Percentiles rank a stretch among this genome's conserved stretches.
These are phyloP conservation scores for Spondyliosoma cantharus DNA, from an alignment of 2,797 vertebrate genomes.

Conservation along the genomic window DNA sequence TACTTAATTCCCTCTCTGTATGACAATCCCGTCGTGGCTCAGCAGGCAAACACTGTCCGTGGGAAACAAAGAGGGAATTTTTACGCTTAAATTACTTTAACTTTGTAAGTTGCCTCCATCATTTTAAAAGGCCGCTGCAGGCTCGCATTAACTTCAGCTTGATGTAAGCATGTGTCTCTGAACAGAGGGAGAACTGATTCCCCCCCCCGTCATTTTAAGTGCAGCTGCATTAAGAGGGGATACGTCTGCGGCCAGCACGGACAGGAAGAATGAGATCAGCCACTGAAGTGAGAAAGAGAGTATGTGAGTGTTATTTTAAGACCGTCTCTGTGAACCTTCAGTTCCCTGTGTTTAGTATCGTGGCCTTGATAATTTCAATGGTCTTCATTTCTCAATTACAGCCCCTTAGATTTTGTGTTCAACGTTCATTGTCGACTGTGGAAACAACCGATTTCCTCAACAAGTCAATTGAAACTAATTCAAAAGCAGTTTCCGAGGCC, in stretches of 20 bases:
- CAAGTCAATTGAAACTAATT: neutral
- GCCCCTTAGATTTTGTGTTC: neutral
- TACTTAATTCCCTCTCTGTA: constrained; percentile 13
- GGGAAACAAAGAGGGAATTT: neutral
- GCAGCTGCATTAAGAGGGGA: neutral
- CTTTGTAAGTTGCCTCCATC: neutral
- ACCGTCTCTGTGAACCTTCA: neutral
- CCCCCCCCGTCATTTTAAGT: neutral
- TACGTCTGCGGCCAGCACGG: neutral
- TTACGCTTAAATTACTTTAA: neutral
- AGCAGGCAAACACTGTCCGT: neutral
- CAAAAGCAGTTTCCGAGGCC: neutral
- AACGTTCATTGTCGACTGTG: neutral
- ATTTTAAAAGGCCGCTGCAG: constrained; percentile 1
- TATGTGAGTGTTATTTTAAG: neutral
- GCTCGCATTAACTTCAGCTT: constrained; percentile 22
- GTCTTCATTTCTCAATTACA: neutral
- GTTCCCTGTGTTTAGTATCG: too few species aligned
- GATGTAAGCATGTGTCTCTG: neutral
- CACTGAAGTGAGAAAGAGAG: neutral
- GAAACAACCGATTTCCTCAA: neutral
- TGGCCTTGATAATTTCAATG: neutral
- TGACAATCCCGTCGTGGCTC: neutral
- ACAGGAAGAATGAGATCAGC: neutral
- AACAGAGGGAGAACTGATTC: neutral